Evolutionary conservation across 1,140 invertebrate genomes (phyloP).

Genomic region (Tribolium madens): DNA sequence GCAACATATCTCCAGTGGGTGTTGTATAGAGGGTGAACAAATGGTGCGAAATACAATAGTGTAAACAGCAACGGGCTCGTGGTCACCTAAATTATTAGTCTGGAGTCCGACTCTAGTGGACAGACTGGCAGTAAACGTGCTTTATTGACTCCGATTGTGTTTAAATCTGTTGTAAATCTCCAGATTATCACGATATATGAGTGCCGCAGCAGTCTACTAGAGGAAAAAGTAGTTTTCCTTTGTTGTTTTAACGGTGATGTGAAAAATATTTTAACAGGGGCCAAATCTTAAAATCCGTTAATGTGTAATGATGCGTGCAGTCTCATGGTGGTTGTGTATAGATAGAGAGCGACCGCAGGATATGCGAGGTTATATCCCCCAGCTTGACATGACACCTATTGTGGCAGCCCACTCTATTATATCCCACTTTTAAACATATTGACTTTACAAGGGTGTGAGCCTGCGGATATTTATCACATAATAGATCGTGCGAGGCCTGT

Average conservation of each 20-base stretch:
- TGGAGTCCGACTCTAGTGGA: background rate
- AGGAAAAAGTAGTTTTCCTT: too few species aligned
- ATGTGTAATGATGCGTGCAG: conserved; percentile 60
- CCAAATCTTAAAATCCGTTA: conserved; percentile 55
- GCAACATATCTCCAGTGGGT: background rate
- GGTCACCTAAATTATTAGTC: conserved; percentile 43
- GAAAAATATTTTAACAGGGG: background rate
- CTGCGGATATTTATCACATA: conserved; percentile 51
- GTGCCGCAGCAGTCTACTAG: background rate
- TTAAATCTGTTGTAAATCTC: conserved; percentile 51
- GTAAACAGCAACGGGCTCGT: conserved; percentile 44
- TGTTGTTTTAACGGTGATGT: background rate
- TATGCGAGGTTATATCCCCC: conserved; percentile 50
- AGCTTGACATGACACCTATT: conserved; percentile 62
- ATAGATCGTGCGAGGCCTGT: conserved; percentile 1
- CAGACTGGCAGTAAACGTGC: conserved; percentile 45
- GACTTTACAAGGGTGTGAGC: conserved; percentile 64
- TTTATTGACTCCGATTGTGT: conserved; percentile 46
- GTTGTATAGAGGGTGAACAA: conserved; percentile 16
- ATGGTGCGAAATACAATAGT: conserved; percentile 36
- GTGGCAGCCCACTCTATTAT: conserved; percentile 63
- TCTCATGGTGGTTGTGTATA: conserved; percentile 19
- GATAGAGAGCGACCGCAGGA: conserved; percentile 11
- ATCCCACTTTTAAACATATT: conserved; percentile 63
- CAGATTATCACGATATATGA: conserved; percentile 50